phyloP scores from a whole-genome alignment of 2,888 invertebrate species.

The Agrochola circellaris region DNA sequence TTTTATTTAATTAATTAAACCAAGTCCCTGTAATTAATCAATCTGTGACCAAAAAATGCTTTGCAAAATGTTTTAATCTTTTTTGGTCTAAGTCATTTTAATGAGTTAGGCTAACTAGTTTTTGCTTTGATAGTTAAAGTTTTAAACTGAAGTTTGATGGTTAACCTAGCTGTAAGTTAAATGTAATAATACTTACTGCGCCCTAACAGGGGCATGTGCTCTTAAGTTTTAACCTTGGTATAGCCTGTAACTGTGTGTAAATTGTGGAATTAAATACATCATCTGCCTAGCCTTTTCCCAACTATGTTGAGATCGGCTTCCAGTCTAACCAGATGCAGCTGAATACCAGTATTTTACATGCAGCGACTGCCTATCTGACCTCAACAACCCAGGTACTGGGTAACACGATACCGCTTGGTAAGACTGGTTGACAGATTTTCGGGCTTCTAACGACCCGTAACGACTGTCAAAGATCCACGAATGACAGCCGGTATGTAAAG shows the following conservation, averaged over 20 bases:
- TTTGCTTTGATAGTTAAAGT: constrained; percentile 22
- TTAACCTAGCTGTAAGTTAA: background rate
- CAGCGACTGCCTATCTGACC: too few species aligned
- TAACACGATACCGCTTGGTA: too few species aligned
- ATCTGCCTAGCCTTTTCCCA: too few species aligned
- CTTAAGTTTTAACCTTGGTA: background rate
- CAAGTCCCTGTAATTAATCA: constrained; percentile 25
- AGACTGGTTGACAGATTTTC: too few species aligned
- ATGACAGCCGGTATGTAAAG: too few species aligned
- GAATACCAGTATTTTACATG: too few species aligned
- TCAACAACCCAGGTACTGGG: too few species aligned
- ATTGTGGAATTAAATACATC: background rate
- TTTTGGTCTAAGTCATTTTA: constrained; percentile 4
- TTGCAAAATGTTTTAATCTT: constrained; percentile 18
- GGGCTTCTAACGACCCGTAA: too few species aligned
- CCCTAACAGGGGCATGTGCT: background rate
- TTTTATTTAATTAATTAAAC: background rate
- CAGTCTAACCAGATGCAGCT: too few species aligned
- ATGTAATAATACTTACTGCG: background rate
- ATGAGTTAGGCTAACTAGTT: background rate
- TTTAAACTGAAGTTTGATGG: constrained; percentile 4
- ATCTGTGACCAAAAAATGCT: constrained; percentile 1
- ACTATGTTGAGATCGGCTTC: too few species aligned
- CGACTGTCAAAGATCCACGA: too few species aligned
- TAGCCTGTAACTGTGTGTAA: background rate